Conservation (phyloP, 2,888 invertebrate genomes). For the Prenolepis imparis region DNA sequence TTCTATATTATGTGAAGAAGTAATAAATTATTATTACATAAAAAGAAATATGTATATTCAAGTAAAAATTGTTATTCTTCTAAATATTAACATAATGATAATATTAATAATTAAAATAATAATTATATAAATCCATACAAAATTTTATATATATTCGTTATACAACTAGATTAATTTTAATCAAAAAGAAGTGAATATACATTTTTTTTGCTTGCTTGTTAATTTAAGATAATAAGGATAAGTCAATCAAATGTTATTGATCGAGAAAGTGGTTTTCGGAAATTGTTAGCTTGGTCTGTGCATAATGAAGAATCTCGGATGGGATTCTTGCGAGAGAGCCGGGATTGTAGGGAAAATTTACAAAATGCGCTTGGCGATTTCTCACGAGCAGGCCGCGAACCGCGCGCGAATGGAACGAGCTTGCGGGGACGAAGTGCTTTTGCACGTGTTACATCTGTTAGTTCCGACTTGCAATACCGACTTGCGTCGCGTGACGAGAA, state of each 20-base stretch:
- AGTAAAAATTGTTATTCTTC: neutral
- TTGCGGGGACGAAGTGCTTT: slow-evolving; percentile 34
- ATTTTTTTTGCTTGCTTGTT: neutral
- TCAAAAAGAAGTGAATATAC: neutral
- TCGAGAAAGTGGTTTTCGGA: neutral
- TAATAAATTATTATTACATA: neutral
- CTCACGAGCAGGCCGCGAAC: slow-evolving; percentile 22
- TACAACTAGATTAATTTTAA: neutral
- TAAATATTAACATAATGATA: neutral
- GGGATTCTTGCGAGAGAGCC: neutral
- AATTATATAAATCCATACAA: neutral
- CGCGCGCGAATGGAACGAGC: slow-evolving; percentile 19
- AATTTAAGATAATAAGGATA: neutral
- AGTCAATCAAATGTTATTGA: neutral
- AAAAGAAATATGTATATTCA: neutral
- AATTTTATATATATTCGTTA: neutral
- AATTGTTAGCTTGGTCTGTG: neutral
- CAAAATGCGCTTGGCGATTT: slow-evolving; percentile 47
- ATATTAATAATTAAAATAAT: neutral
- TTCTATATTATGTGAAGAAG: neutral
- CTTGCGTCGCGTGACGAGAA: slow-evolving; percentile 48
- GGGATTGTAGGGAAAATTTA: slow-evolving; percentile 33
- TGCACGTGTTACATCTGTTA: slow-evolving; percentile 50
- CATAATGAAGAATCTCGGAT: slow-evolving; percentile 12
- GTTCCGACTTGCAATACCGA: slow-evolving; percentile 47